A percentile compares a stretch with the other conserved stretches of the same genome.
Evolutionary conservation across 2,113 vertebrate species (phyloP).

Genomic region (Glaucomys volans): DNA sequence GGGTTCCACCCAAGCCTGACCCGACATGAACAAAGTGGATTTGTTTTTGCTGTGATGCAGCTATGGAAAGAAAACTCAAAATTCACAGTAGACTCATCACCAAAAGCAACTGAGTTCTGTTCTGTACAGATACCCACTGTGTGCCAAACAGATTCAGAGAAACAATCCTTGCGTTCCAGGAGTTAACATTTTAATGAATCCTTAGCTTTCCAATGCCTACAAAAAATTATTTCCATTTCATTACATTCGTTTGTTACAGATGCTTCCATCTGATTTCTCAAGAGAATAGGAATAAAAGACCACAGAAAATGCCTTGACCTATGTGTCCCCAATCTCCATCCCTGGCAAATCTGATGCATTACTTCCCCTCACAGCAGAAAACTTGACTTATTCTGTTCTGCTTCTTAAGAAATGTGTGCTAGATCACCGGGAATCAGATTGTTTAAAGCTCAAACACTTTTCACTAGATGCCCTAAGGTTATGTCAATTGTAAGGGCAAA

Average conservation of each 20-base stretch:
- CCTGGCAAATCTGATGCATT: slow-evolving; percentile 21
- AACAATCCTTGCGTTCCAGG: neutral
- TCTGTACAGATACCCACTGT: neutral
- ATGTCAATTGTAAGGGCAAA: neutral
- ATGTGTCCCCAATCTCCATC: slow-evolving; percentile 46
- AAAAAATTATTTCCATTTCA: slow-evolving; percentile 67
- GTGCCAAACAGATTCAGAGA: slow-evolving; percentile 21
- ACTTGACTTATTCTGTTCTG: neutral
- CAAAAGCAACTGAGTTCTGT: neutral
- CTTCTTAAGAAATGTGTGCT: slow-evolving; percentile 33
- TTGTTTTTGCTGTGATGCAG: slow-evolving; percentile 21
- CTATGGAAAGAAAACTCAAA: neutral
- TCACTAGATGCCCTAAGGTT: neutral
- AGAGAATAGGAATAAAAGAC: slow-evolving; percentile 63
- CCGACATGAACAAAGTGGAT: neutral
- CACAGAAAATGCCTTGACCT: slow-evolving; percentile 42
- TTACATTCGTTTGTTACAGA: slow-evolving; percentile 68
- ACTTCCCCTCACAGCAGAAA: neutral
- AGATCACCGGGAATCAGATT: neutral
- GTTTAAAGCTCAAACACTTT: slow-evolving; percentile 12
- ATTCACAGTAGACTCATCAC: neutral
- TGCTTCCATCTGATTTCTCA: slow-evolving; percentile 67
- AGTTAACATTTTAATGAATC: slow-evolving; percentile 48
- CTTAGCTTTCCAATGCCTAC: neutral
- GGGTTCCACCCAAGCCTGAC: neutral